Conservation (phyloP, 2,888 invertebrate species). For the Pachliopta kotzebuea region DNA sequence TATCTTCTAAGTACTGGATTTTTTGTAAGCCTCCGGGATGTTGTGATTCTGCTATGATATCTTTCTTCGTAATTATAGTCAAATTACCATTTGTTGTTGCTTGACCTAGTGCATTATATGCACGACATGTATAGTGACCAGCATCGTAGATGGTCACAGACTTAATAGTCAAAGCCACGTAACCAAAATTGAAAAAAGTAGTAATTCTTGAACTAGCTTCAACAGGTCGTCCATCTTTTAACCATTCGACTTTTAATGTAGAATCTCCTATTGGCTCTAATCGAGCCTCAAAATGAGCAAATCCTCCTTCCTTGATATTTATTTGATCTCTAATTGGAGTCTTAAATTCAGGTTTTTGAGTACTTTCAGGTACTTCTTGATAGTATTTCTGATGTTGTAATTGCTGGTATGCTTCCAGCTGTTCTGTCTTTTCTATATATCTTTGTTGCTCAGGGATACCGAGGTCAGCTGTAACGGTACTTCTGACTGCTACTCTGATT, state of each 20-base stretch:
- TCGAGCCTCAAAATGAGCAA: conserved; percentile 97
- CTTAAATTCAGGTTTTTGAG: conserved; percentile 91
- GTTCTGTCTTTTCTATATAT: conserved; percentile 95
- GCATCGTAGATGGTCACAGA: conserved; percentile 94
- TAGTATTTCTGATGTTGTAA: conserved; percentile 89
- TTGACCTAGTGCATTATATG: conserved; percentile 92
- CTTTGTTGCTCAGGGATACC: conserved; percentile 94
- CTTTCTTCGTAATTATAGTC: conserved; percentile 91
- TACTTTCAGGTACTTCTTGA: conserved; percentile 89
- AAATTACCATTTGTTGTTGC: conserved; percentile 90
- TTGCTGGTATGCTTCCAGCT: conserved; percentile 93
- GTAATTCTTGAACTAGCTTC: conserved; percentile 96
- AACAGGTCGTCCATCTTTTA: conserved; percentile 93
- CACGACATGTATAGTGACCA: conserved; percentile 93
- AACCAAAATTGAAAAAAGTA: conserved; percentile 96
- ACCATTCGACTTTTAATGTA: conserved; percentile 94
- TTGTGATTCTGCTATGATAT: conserved; percentile 93
- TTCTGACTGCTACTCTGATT: conserved; percentile 87
- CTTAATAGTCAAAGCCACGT: conserved; percentile 96
- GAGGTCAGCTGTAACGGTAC: conserved; percentile 91
- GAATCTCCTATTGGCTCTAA: conserved; percentile 96
- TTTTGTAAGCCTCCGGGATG: conserved; percentile 95
- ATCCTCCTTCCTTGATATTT: conserved; percentile 94
- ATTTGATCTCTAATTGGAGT: conserved; percentile 93
- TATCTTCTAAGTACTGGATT: conserved; percentile 94